Base-by-base conservation (phyloP, 2,888 invertebrate genomes). In the Trachelus troglodyta region DNA sequence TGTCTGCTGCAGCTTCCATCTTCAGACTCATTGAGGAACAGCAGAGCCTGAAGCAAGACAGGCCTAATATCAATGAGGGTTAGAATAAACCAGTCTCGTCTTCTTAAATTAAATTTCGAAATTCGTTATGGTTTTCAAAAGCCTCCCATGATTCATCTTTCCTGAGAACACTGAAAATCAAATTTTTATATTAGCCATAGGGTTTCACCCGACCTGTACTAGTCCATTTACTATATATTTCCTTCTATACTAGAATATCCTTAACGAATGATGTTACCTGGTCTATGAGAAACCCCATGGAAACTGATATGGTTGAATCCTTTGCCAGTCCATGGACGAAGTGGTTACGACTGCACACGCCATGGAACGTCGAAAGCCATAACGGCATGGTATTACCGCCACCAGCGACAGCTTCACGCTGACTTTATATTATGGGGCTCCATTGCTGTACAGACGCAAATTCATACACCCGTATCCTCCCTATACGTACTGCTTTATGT, bases 61-160 rank as follows among this genome's bases (percentile, higher is more conserved):
- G 83, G 77, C 79, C 81, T 85, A 88, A 89, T 89, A 85, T 86
- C 89, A 88, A 90, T 87, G 86, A 89, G 87, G 12, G 3, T 34
- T 11, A 15, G 6, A 12, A 71, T 33, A 23, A 56, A 3, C 23
- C 56, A 56, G 23, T 9, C 23, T 34, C 71, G 31, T 71, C 23
- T 12, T 33, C 12, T 34, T 71, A 71, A 71, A 71, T 71, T 71
- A 71, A 71, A 30, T 71, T 71, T 15, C 30, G 11, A 33, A 33
- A 71, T 71, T 71, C 31, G 71, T 33, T 33, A 71, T 31, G 71
- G 31, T 12, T 71, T 12, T 71, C 71, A 9, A 56, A 15, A 56
- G 6, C 23, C 2, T 15, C 23, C 23, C 9, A 23, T 23, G 56
- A 23, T 56, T 56, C 9, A 23, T 23, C 23, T 3, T 23, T 23